Percentiles rank a stretch among this genome's conserved stretches.
phyloP scores from a whole-genome alignment of 1,140 invertebrate genomes.

The Cherax destructor region DNA sequence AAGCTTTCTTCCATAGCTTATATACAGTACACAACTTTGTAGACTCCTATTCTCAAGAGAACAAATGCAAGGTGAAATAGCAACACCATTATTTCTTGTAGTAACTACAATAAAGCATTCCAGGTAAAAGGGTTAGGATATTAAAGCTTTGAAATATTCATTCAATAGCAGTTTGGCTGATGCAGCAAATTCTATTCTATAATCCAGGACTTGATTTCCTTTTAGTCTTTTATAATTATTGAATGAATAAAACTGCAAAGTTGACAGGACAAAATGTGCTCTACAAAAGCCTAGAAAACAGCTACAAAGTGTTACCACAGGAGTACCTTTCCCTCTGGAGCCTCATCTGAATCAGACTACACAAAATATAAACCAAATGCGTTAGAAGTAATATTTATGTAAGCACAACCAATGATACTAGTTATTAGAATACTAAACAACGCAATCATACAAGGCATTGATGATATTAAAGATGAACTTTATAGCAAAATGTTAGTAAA shows the following conservation, averaged over 20 bases:
- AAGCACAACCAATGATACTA: too few species aligned
- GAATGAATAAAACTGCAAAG: constrained; percentile 33
- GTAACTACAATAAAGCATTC: constrained; percentile 20
- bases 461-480: too few species aligned
- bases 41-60: too few species aligned
- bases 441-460: too few species aligned
- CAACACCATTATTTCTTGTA: background rate
- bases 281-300: constrained; percentile 10
- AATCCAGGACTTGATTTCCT: background rate
- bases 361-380: constrained; percentile 27
- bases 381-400: background rate
- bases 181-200: background rate
- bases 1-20: too few species aligned
- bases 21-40: too few species aligned
- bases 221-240: background rate
- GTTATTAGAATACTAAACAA: too few species aligned
- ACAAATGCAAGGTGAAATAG: too few species aligned
- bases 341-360: constrained; percentile 54
- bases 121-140: background rate
- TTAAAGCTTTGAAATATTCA: constrained; percentile 24
- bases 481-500: too few species aligned
- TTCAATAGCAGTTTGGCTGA: constrained; percentile 5
- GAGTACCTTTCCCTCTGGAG: constrained; percentile 9
- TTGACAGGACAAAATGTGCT: constrained; percentile 14
- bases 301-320: constrained; percentile 35